Percentiles rank a stretch among this genome's conserved stretches.
Evolutionary conservation across 1,140 invertebrate species (phyloP).

Genomic region (Zaprionus kolodkinae): DNA sequence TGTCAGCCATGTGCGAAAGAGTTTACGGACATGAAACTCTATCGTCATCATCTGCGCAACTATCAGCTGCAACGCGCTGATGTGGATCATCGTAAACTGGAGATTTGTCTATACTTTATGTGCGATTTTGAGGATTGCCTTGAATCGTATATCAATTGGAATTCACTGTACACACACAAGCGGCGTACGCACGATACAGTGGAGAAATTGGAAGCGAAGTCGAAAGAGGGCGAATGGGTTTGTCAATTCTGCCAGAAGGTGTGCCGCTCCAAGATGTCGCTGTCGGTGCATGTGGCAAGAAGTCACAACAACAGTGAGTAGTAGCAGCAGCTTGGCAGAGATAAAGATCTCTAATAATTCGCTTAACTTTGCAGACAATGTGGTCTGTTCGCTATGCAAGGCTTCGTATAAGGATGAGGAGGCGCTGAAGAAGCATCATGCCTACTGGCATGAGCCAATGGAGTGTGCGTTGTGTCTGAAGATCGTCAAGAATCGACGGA

Average conservation of each 20-base stretch:
- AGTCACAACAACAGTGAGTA: constrained; percentile 77
- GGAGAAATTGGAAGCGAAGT: constrained; percentile 21
- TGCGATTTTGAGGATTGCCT: constrained; percentile 65
- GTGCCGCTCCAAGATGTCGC: constrained; percentile 76
- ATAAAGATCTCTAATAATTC: not conserved
- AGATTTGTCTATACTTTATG: constrained; percentile 67
- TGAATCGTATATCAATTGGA: constrained; percentile 67
- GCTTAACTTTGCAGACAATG: constrained; percentile 56
- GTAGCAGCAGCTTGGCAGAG: not conserved
- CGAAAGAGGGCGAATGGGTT: constrained; percentile 41
- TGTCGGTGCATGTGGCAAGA: constrained; percentile 78
- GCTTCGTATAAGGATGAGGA: constrained; percentile 62
- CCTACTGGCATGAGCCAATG: constrained; percentile 63
- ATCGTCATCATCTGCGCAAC: constrained; percentile 69
- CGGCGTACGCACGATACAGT: constrained; percentile 57
- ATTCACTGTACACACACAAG: constrained; percentile 72
- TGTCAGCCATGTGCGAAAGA: constrained; percentile 66
- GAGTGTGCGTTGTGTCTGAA: constrained; percentile 68
- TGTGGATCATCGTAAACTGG: constrained; percentile 40
- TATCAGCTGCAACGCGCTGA: constrained; percentile 56
- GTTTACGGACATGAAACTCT: constrained; percentile 62
- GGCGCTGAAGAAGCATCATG: constrained; percentile 62
- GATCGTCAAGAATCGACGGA: constrained; percentile 69
- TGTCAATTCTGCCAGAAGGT: constrained; percentile 76
- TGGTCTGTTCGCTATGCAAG: constrained; percentile 63